These are phyloP conservation scores for Riptortus pedestris DNA, from an alignment of 1,140 invertebrate genomes.

Conservation along the genomic window DNA sequence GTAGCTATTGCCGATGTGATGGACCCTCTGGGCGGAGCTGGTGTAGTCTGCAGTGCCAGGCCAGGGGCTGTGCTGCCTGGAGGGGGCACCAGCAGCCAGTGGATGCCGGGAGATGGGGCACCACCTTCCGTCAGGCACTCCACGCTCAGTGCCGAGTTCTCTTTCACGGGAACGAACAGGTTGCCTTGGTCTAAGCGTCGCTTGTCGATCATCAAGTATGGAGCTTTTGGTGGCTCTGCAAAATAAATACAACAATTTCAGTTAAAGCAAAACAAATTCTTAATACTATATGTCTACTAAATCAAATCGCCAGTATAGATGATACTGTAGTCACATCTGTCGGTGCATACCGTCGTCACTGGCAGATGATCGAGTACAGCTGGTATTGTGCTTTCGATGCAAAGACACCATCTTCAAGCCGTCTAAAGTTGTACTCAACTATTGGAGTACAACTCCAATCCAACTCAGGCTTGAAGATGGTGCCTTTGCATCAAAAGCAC, in stretches of 20 bases:
- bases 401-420: too few species aligned
- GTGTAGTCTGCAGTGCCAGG: conserved; percentile 42
- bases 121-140: conserved; percentile 74
- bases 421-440: too few species aligned
- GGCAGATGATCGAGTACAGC: too few species aligned
- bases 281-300: too few species aligned
- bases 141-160: conserved; percentile 64
- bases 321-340: too few species aligned
- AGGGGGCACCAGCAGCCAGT: conserved; percentile 52
- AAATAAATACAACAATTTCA: conserved; percentile 33
- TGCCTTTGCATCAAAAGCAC: too few species aligned
- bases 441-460: background rate
- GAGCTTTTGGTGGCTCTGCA: conserved; percentile 62
- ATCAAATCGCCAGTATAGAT: background rate
- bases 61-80: conserved; percentile 24
- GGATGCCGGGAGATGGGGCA: conserved; percentile 60
- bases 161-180: conserved; percentile 69
- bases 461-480: background rate
- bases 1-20: conserved; percentile 47
- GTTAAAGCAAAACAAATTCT: conserved; percentile 20
- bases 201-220: conserved; percentile 68
- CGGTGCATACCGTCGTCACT: too few species aligned
- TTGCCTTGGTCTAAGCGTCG: conserved; percentile 68
- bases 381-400: too few species aligned
- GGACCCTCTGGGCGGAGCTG: conserved; percentile 35